Evolutionary conservation across 2,888 invertebrate species (phyloP), one percentile per base, ranked within the genome.

Genomic region (Nomada fabriciana): DNA sequence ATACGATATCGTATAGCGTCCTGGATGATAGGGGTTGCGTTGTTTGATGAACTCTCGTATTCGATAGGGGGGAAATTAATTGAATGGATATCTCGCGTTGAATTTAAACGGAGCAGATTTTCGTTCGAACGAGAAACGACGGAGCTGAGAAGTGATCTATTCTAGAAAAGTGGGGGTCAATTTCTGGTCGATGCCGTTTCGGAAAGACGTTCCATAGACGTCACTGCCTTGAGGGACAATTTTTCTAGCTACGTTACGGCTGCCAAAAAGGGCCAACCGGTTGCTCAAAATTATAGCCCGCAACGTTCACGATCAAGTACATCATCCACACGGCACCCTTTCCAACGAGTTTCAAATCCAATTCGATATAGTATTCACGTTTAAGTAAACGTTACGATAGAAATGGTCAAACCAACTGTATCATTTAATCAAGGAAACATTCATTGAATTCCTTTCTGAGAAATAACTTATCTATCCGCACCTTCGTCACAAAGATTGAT

Each of bases 41-140:
- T 55, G 43, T 23, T 52, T 65, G 29, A 43, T 25, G 2, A 72
- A 72, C 59, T 25, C 60, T 65, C 29, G 29, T 65, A 65, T 53
- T 60, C 52, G 61, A 25, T 47, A 13, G 18, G 59, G 25, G 36
- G 67, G 36, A 53, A 57, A 67, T 13, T 74, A 61, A 77, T 67
- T 61, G 53, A 77, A 67, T 55, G 53, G 36, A 29, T 5, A 42
- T 20, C 42, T 18, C 29, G 20, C 52, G 20, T 65, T 53, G 60
- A 60, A 73, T 23, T 43, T 15, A 25, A 61, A 67, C 25, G 50
- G 60, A 29, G n/a, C 29, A 23, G 18, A 59, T 65, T 65, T 60
- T 73, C 72, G 25, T 50, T 13, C 18, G 57, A 20, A 20, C 20
- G 59, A 73, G 50, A 60, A 73, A 72, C 29, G 0, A 11, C 15